Base-by-base conservation (phyloP, 1,140 invertebrate genomes). In the Bombus confusus region DNA sequence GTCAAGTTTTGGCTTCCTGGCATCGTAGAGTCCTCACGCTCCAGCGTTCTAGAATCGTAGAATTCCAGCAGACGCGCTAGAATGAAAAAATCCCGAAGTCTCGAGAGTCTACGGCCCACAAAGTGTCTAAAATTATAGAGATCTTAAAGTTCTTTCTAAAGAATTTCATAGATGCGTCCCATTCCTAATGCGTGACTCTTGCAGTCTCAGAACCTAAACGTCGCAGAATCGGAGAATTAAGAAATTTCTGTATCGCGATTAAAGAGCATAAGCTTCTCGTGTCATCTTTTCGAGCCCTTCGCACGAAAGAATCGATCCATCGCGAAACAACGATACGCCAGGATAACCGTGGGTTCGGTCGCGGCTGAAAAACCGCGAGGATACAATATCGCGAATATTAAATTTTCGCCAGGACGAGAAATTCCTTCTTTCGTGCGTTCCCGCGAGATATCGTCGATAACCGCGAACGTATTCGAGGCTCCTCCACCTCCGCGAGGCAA, bases 321-420 rank as follows among this genome's bases (percentile, higher is more conserved):
- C 34, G 12, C 13, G 73, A 52, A 52, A 74, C 71, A 74, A 74
- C 8, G 18, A 31, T 13, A 13, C 9, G 41, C 2, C 15, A 37
- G 18, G 8, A 2, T 15, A 22, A 37, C 31, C 8, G 9, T 4
- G 72, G 72, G n/a, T 74, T 31, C 18, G 18, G 72, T 6, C 1
- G 43, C 31, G 43, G 37, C 10, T 78, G 1, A 41, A 47, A 66
- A 79, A 28, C 52, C n/a, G 15, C 1, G 18, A 66, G 64, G 31
- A 31, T 31, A 39, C 80, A 81, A 73, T 87, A 88, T 76, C 75
- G 75, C 37, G 80, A 87, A 88, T 81, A 88, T 88, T 81, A 75
- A 88, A 81, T 79, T 79, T 71, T 74, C 34, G 37, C 64, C 37
- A 59, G 18, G 34, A 3, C 28, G 73, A 47, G 73, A 47, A 47